A percentile compares a stretch with the other conserved stretches of the same genome.
phyloP scores from a whole-genome alignment of 2,113 vertebrate genomes.

The Oenanthe melanoleuca region DNA sequence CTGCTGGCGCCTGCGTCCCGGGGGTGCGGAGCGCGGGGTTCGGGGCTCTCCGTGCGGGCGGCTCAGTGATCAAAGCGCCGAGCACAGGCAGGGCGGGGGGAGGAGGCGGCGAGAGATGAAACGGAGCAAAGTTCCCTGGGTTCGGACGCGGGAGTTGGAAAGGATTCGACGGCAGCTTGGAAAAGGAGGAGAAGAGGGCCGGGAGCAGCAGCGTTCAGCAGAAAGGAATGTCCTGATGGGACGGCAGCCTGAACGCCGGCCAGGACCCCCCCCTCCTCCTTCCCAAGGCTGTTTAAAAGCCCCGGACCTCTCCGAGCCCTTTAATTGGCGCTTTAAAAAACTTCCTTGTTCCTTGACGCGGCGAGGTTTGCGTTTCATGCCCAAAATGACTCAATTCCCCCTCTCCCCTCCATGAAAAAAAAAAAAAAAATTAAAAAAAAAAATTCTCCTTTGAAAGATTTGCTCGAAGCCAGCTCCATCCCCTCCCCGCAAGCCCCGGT shows the following conservation, averaged over 20 bases:
- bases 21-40: neutral
- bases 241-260: slow-evolving; percentile 41
- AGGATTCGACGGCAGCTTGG: slow-evolving; percentile 56
- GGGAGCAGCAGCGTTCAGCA: slow-evolving; percentile 59
- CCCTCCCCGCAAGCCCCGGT: neutral
- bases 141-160: slow-evolving; percentile 51
- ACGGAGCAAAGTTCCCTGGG: slow-evolving; percentile 43
- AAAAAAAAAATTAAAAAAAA: neutral
- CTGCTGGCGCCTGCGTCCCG: neutral
- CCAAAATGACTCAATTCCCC: slow-evolving; percentile 52
- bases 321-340: slow-evolving; percentile 66
- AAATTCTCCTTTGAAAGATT: slow-evolving; percentile 4
- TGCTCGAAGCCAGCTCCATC: neutral
- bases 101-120: slow-evolving; percentile 19
- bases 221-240: slow-evolving; percentile 69
- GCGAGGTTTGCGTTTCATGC: slow-evolving; percentile 47
- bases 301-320: slow-evolving; percentile 55
- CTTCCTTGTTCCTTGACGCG: slow-evolving; percentile 58
- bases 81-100: neutral
- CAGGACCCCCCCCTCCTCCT: neutral
- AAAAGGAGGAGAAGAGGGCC: slow-evolving; percentile 51
- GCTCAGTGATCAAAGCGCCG: neutral
- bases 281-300: slow-evolving; percentile 50
- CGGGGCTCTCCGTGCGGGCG: neutral
- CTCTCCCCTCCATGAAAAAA: neutral